Percentiles rank a stretch among this genome's conserved stretches.
Evolutionary conservation across 2,113 vertebrate species (phyloP).

Genomic region (Daboia siamensis): DNA sequence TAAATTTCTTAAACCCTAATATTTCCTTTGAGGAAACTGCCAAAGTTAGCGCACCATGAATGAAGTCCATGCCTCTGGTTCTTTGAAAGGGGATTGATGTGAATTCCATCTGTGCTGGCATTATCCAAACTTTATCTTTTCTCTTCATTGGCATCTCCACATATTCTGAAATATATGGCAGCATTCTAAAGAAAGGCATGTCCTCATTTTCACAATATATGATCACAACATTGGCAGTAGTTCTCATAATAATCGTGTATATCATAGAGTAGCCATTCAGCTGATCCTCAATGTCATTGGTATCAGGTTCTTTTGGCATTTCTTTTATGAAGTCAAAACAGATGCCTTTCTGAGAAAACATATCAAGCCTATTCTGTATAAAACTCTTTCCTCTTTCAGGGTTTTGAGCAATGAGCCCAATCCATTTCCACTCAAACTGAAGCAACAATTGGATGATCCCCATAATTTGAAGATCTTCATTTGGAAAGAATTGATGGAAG

Average conservation of each 20-base stretch:
- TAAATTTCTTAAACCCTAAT: neutral
- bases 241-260: neutral
- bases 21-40: neutral
- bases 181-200: neutral
- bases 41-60: neutral
- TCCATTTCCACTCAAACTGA: neutral
- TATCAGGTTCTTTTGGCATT: neutral
- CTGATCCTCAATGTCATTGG: neutral
- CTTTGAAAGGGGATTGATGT: neutral
- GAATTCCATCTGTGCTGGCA: neutral
- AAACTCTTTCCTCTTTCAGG: neutral
- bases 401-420: neutral
- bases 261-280: neutral
- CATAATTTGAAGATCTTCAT: neutral
- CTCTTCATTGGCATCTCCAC: neutral
- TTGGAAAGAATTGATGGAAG: neutral
- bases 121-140: neutral
- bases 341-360: neutral
- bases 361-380: neutral
- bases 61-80: neutral
- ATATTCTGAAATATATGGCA: neutral
- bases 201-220: neutral
- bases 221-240: neutral
- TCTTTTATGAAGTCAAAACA: neutral
- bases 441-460: neutral